Conservation (phyloP, 2,888 invertebrate species). For the Synergus japonicus region DNA sequence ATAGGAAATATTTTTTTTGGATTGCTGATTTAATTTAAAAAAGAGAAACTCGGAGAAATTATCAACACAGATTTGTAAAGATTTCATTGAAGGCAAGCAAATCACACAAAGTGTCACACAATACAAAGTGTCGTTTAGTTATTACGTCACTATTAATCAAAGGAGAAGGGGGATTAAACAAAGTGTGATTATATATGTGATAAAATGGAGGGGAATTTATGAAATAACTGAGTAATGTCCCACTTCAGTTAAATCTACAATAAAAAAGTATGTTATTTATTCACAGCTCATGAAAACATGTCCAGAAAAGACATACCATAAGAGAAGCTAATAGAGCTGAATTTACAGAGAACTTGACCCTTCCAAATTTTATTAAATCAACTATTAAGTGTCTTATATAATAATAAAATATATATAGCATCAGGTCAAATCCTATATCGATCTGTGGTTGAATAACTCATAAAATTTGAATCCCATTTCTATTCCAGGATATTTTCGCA, state of each 20-base stretch:
- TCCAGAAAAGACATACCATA: background rate
- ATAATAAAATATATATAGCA: background rate
- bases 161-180: slow-evolving; percentile 24
- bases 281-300: background rate
- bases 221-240: slow-evolving; percentile 1
- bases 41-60: no score
- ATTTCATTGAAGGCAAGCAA: no score
- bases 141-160: slow-evolving; percentile 26
- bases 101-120: no score
- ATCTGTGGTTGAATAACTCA: slow-evolving; percentile 7
- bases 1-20: no score
- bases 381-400: background rate
- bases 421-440: slow-evolving; percentile 10
- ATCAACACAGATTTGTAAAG: no score
- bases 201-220: slow-evolving; percentile 29
- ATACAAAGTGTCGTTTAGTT: background rate
- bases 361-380: background rate
- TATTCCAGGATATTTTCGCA: background rate
- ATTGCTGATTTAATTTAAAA: no score
- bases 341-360: background rate
- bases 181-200: background rate
- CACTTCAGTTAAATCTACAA: background rate
- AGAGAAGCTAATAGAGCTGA: background rate
- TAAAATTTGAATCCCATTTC: background rate
- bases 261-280: background rate